These are phyloP conservation scores for Pseudolaguvia tuberculata DNA, from an alignment of 2,113 vertebrate species.

Conservation along the genomic window DNA sequence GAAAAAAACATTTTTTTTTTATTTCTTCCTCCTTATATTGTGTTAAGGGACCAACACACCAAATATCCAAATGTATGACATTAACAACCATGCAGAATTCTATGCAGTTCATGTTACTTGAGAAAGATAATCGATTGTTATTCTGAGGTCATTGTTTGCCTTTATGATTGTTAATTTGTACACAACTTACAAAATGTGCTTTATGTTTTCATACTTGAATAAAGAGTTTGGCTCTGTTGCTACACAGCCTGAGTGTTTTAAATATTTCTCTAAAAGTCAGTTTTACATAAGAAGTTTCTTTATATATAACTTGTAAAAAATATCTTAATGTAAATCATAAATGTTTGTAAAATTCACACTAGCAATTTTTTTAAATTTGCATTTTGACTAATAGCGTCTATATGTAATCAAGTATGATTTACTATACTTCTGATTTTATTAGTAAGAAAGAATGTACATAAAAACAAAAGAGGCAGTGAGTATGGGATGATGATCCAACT, in stretches of 20 bases:
- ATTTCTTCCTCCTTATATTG: slow-evolving; percentile 31
- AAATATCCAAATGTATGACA: slow-evolving; percentile 61
- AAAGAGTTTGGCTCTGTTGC: slow-evolving; percentile 65
- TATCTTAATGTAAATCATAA: no score
- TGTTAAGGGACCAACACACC: slow-evolving; percentile 68
- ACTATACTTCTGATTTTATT: no score
- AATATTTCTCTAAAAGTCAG: neutral
- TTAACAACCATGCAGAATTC: slow-evolving; percentile 70
- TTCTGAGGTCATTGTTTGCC: slow-evolving; percentile 62
- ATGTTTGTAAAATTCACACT: no score
- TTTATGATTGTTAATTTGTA: slow-evolving; percentile 73
- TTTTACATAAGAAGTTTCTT: neutral
- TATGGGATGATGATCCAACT: neutral
- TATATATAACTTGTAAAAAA: no score
- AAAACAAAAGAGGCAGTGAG: neutral
- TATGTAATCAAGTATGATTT: no score
- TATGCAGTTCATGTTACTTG: slow-evolving; percentile 69
- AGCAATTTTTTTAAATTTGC: no score
- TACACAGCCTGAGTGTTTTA: slow-evolving; percentile 34
- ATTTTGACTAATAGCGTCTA: no score
- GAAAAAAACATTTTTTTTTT: slow-evolving; percentile 34
- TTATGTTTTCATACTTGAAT: slow-evolving; percentile 82
- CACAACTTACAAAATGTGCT: slow-evolving; percentile 67
- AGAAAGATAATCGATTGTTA: slow-evolving; percentile 59
- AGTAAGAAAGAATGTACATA: neutral